Conservation (phyloP, 2,797 vertebrate species). For the Telmatherina bonti region DNA sequence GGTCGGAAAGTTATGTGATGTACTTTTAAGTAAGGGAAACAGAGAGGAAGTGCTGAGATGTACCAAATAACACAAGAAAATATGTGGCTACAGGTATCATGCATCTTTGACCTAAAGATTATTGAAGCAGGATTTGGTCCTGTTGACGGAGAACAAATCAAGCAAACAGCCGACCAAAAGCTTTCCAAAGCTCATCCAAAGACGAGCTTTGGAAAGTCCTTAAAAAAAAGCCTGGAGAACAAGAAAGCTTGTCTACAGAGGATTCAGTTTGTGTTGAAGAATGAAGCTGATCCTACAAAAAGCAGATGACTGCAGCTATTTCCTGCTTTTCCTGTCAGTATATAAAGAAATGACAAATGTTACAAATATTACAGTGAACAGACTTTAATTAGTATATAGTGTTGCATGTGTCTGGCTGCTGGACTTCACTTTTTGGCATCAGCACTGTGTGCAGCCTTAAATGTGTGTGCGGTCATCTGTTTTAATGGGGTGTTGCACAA, state of each 20-base stretch:
- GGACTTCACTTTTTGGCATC: constrained; percentile 27
- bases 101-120: background rate
- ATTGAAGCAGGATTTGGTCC: background rate
- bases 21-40: background rate
- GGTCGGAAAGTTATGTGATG: no score
- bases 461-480: constrained; percentile 58
- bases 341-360: background rate
- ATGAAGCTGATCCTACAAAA: background rate
- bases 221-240: background rate
- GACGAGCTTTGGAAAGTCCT: background rate
- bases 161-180: background rate
- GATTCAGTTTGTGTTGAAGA: background rate
- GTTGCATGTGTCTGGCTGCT: constrained; percentile 24
- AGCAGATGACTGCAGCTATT: background rate
- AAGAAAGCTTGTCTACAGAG: background rate
- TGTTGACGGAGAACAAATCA: background rate
- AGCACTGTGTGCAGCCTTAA: constrained; percentile 33
- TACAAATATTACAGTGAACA: background rate
- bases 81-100: background rate
- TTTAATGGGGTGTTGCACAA: constrained; percentile 48
- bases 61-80: background rate
- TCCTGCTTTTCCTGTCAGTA: background rate
- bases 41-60: background rate
- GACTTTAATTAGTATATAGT: background rate
- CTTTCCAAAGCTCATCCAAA: no score